Base-by-base conservation (phyloP, 2,113 vertebrate genomes). In the Megaceryle torquata region DNA sequence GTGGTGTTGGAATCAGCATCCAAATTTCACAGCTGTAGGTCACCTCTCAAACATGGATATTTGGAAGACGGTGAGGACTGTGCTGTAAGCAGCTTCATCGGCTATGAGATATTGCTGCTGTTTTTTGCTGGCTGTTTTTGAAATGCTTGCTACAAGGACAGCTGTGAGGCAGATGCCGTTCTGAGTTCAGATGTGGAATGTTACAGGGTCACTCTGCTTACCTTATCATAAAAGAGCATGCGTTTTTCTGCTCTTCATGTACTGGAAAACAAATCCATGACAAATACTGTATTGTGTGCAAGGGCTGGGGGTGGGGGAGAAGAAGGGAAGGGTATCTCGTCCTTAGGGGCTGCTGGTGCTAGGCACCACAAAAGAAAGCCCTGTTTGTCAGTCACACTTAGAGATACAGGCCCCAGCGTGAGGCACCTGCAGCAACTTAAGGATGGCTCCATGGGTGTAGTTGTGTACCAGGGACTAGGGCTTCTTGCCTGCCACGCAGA, bases 1-100 rank as follows among this genome's bases (percentile, higher is more conserved):
- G 95, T 61, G 93, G 92, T 95, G 93, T 84, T 92, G 77, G 77
- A 96, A 92, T 93, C 74, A 3, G 39, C 76, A 94, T 94, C 95
- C 96, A 96, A 96, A 94, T 95, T 96, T 96, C 94, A 88, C 96
- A 97, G 96, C 96, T 97, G 92, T 82, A 93, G 95, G 92, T 96
- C 93, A 94, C 96, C 90, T 96, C 95, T 96, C 83, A 84, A 94
- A 83, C 91, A 94, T 1, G 6, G 91, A 44, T 94, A 57, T 82
- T 96, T 97, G 96, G 95, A 97, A 94, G 82, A 89, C 3, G 4
- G 81, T 68, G 70, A 94, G 67, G 95, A 60, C 81, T 94, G 80
- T 82, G 88, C 86, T 95, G 92, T 89, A 95, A 84, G 95, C 90
- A 86, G 82, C 93, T 89, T 84, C 88, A 84, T 67, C 2, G 28